A percentile compares a stretch with the other conserved stretches of the same genome.
Conservation (phyloP, 2,888 invertebrate genomes). For the Leptopilina syphax region DNA sequence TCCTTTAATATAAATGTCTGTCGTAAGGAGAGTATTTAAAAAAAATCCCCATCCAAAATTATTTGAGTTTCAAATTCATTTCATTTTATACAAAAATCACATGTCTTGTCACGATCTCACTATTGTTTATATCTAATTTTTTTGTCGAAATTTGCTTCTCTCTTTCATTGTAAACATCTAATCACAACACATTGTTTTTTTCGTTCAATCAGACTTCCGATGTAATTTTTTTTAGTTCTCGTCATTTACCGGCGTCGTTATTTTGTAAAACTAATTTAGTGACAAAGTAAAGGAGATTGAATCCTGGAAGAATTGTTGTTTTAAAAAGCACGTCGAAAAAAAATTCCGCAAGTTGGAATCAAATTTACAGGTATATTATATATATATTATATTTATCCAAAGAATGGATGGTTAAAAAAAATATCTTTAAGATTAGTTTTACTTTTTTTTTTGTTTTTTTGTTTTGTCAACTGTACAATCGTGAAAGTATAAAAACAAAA, state of each 20-base stretch:
- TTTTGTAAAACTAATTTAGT: conserved; percentile 59
- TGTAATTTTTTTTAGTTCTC: conserved; percentile 55
- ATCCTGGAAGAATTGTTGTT: conserved; percentile 48
- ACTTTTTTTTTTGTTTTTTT: too few species aligned
- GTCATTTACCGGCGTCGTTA: conserved; percentile 55
- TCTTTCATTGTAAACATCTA: conserved; percentile 17
- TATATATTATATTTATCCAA: conserved; percentile 12
- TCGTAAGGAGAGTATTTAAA: conserved; percentile 70
- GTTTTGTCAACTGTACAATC: conserved; percentile 37
- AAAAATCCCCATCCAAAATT: conserved; percentile 70
- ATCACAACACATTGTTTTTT: conserved; percentile 13
- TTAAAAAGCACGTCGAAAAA: conserved; percentile 3
- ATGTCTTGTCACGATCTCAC: not conserved
- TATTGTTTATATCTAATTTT: conserved; percentile 2
- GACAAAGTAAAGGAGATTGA: conserved; percentile 58
- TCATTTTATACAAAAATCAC: conserved; percentile 19
- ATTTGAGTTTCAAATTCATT: conserved; percentile 67
- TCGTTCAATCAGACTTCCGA: conserved; percentile 25
- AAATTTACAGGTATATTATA: not conserved
- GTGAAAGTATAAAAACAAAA: conserved; percentile 35
- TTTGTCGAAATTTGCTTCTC: conserved; percentile 14
- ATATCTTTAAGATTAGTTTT: conserved; percentile 26
- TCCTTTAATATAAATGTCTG: conserved; percentile 58
- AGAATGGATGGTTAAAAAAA: conserved; percentile 18
- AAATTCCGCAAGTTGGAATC: not conserved